Base-by-base conservation (phyloP, 1,140 invertebrate species). In the Anoplophora glabripennis region DNA sequence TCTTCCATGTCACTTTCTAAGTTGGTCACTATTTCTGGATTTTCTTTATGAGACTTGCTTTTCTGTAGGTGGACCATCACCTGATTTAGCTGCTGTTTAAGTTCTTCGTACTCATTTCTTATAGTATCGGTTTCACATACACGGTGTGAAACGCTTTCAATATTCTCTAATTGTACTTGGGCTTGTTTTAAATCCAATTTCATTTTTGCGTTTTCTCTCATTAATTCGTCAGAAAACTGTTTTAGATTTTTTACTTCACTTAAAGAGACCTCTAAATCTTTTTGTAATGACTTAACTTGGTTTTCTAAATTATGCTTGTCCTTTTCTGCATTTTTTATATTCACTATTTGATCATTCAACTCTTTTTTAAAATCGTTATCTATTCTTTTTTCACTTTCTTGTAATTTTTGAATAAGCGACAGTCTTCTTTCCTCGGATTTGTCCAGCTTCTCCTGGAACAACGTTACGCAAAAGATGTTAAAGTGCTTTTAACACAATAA, bases 61-160 rank as follows among this genome's bases (percentile, higher is more conserved):
- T 59, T 59, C 59, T 61, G 55, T 36, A 68, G 54, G 51, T 68
- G 38, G 4, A 46, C 14, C 61, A 61, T 45, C 15, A 65, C 57
- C 15, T 61, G 54, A 15, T 57, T 60, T 4, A 63, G 28, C 40
- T 64, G 56, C 34, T 56, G 15, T 15, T 60, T 63, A 9, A 68
- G 34, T 33, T 46, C 28, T 40, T 60, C 59, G 52, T 63, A 68
- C 42, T 68, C 64, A 9, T 42, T 59, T 42, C 57, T 64, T 34
- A 59, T 45, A 42, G 40, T 62, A 28, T 28, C 21, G 2, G 21
- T 28, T 28, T 28, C 21, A 28, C 21, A 5, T 28, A 28, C 21
- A 2, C 5, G 21, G 21, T 28, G 21, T 28, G 21, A 28, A 2
- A 28, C 21, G 21, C 3, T 28, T 28, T 28, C 21, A 28, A 28